Evolutionary conservation across 2,113 vertebrate species (phyloP).

Genomic region (Phodopus roborovskii): DNA sequence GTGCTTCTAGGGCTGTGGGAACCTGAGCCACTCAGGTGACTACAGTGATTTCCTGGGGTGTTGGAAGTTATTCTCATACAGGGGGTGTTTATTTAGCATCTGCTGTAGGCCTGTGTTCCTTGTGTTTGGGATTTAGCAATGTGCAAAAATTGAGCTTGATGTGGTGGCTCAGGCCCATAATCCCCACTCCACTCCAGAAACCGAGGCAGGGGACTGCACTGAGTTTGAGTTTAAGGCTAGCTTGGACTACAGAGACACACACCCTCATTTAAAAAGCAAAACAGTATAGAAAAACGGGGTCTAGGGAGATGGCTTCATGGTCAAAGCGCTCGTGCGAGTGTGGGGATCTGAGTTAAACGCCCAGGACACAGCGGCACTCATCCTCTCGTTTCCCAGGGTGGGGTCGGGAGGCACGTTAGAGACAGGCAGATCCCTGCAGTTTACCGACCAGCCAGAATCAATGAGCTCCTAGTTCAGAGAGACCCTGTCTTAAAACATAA

Average conservation of each 20-base stretch:
- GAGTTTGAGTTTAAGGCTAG: not conserved
- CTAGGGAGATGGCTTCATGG: not conserved
- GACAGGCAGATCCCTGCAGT: not conserved
- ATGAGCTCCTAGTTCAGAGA: not conserved
- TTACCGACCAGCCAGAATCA: not conserved
- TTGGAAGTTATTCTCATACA: not conserved
- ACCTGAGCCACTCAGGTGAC: too few relatives aligned
- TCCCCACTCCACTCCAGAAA: not conserved
- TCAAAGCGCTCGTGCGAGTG: not conserved
- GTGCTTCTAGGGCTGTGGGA: not conserved
- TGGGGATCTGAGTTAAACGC: too few relatives aligned
- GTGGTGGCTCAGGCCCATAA: not conserved
- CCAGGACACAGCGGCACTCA: not conserved
- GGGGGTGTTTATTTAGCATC: fast-evolving
- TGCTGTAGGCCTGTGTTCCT: not conserved
- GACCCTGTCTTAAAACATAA: not conserved
- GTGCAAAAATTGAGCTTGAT: not conserved
- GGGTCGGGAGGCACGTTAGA: not conserved
- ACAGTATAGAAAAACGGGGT: not conserved
- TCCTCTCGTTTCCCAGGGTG: not conserved
- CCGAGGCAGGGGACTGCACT: not conserved
- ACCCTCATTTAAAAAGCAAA: not conserved
- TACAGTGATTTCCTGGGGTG: not conserved
- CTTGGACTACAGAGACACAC: not conserved
- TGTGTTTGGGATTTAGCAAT: not conserved